phyloP scores from a whole-genome alignment of 2,113 vertebrate species.

The Pluvialis apricaria region DNA sequence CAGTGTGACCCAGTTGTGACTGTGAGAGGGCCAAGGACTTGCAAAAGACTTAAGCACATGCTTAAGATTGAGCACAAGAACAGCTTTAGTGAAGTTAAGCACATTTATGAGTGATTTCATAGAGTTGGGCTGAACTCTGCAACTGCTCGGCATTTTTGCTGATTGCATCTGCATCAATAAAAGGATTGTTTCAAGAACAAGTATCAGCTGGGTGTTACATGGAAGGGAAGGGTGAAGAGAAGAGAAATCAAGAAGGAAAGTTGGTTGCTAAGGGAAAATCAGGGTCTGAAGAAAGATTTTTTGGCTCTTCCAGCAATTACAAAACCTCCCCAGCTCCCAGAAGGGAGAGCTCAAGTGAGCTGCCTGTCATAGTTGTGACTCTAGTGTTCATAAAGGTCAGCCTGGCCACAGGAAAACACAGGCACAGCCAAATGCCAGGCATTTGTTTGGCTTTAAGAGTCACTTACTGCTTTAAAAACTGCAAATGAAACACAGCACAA shows the following conservation, averaged over 20 bases:
- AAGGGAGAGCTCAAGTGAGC: constrained; percentile 18
- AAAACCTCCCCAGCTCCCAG: constrained; percentile 21
- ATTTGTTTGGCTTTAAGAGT: not conserved
- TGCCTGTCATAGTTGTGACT: constrained; percentile 6
- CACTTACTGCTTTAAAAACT: constrained; percentile 2
- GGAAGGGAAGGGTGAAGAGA: constrained; percentile 52
- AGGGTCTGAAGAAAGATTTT: constrained; percentile 29
- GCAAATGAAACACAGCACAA: not conserved
- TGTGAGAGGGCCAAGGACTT: not conserved
- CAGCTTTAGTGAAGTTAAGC: not conserved
- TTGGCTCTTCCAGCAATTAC: constrained; percentile 29
- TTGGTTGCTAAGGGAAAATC: constrained; percentile 16
- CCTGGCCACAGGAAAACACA: constrained; percentile 11
- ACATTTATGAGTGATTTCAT: not conserved
- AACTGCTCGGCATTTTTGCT: not conserved
- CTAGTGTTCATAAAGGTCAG: constrained; percentile 40
- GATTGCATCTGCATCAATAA: constrained; percentile 7
- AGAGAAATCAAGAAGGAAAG: constrained; percentile 25
- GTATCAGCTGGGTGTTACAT: not conserved
- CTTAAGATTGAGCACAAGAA: not conserved
- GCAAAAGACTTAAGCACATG: not conserved
- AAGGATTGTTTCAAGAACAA: not conserved
- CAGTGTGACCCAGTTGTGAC: not conserved
- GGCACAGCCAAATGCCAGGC: constrained; percentile 20
- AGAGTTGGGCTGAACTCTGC: not conserved